These are phyloP conservation scores for Megalurothrips usitatus DNA, from an alignment of 2,888 invertebrate genomes.

Conservation along the genomic window DNA sequence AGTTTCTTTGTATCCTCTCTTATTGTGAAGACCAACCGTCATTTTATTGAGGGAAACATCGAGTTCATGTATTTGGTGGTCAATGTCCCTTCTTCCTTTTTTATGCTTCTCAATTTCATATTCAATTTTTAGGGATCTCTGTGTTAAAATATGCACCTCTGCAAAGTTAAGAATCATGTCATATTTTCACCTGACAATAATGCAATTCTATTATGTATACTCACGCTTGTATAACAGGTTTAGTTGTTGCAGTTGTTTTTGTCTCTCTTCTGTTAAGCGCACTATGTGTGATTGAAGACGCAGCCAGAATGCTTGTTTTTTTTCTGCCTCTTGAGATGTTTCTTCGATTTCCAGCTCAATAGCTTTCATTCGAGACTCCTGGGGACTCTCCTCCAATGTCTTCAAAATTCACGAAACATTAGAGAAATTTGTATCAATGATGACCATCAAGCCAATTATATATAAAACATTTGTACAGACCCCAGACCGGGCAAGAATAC, in stretches of 20 bases:
- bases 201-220: constrained; percentile 37
- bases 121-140: constrained; percentile 67
- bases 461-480: not conserved
- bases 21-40: constrained; percentile 47
- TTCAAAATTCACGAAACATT: not conserved
- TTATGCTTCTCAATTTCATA: constrained; percentile 57
- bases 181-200: constrained; percentile 41
- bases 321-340: constrained; percentile 58
- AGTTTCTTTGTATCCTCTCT: constrained; percentile 51
- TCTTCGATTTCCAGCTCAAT: constrained; percentile 62
- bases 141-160: constrained; percentile 61
- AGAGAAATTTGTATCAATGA: not conserved
- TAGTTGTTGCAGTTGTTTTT: constrained; percentile 62
- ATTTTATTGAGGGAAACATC: constrained; percentile 57
- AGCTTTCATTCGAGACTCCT: constrained; percentile 59
- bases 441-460: not conserved
- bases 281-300: constrained; percentile 70
- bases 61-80: constrained; percentile 56
- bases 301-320: constrained; percentile 69
- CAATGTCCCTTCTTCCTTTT: constrained; percentile 54
- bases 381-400: constrained; percentile 49
- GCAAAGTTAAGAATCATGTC: constrained; percentile 35
- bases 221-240: constrained; percentile 68
- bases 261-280: constrained; percentile 62
- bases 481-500: not conserved